Evolutionary conservation across 1,140 invertebrate species (phyloP), one percentile per base, ranked within the genome.

Genomic region (Ladona fulva): DNA sequence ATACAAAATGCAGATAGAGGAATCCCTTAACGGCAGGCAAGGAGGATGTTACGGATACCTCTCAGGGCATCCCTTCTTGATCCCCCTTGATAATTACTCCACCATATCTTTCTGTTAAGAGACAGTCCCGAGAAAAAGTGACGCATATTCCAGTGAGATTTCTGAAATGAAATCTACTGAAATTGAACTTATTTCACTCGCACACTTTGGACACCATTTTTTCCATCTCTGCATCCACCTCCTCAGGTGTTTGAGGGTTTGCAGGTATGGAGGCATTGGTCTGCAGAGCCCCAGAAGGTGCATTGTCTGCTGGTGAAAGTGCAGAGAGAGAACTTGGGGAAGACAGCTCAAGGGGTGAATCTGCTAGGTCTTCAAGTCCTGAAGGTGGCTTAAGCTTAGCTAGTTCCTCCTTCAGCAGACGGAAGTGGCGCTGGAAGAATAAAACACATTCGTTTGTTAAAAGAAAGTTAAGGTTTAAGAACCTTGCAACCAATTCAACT

Each of bases 361-460:
- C 89, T 79, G 89, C 90, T 79, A 92, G 84, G 80, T 92, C 91
- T 81, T 92, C 91, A 22, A 94, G 84, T 5, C 91, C 91, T 74
- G 89, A 85, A 5, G 93, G 93, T 12, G 91, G 90, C 81, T 91
- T 90, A 82, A 96, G 85, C 86, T 94, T 94, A 25, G 90, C 89
- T 79, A 95, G 85, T 85, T 94, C 93, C 84, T 94, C 92, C 79
- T 92, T 89, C 79, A 95, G 85, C 81, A 92, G 90, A 79, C 91
- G 91, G 84, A 93, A 95, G 83, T 94, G 91, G 77, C 92, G 89
- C 89, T 94, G 88, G 77, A 89, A 86, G n/a, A n/a, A 82, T 80
- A 74, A 81, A 77, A 12, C 8, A 37, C 29, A 37, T 37, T 37
- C 8, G 29, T n/a, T n/a, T n/a, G n/a, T n/a, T n/a, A n/a, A n/a